phyloP scores from a whole-genome alignment of 2,888 invertebrate genomes.

The Druceiella hillmani region DNA sequence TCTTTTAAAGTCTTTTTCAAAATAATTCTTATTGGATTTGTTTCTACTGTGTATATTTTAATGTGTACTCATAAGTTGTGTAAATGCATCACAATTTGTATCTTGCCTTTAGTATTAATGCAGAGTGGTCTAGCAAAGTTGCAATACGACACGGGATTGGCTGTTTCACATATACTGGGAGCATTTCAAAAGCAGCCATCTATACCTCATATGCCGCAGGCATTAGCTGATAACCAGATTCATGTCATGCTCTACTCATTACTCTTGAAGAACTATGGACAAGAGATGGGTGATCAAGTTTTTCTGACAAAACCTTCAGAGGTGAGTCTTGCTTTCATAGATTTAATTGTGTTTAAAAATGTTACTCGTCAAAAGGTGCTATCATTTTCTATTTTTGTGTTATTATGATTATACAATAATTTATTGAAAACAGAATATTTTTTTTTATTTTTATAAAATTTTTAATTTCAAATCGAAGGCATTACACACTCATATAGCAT shows the following conservation, averaged over 20 bases:
- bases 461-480: too few relatives aligned
- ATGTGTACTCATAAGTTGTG: too few relatives aligned
- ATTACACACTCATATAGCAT: too few relatives aligned
- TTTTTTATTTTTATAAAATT: too few relatives aligned
- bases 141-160: conserved; percentile 36
- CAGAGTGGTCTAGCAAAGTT: conserved; percentile 36
- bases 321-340: conserved; percentile 22
- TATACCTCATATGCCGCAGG: conserved; percentile 10
- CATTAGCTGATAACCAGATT: conserved; percentile 15
- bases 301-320: conserved; percentile 32
- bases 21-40: too few relatives aligned
- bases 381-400: conserved; percentile 2
- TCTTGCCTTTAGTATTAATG: conserved; percentile 34
- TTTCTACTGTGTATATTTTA: too few relatives aligned
- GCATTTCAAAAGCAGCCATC: conserved; percentile 9
- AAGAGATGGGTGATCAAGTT: conserved; percentile 32
- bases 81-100: too few relatives aligned
- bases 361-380: too few relatives aligned
- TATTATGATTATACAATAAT: too few relatives aligned
- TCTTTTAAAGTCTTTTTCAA: too few relatives aligned
- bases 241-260: conserved; percentile 35
- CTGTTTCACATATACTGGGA: conserved; percentile 35
- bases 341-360: too few relatives aligned
- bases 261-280: conserved; percentile 31
- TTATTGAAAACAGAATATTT: too few relatives aligned